Conservation (phyloP, 2,113 vertebrate species). For the Xerus inauris region DNA sequence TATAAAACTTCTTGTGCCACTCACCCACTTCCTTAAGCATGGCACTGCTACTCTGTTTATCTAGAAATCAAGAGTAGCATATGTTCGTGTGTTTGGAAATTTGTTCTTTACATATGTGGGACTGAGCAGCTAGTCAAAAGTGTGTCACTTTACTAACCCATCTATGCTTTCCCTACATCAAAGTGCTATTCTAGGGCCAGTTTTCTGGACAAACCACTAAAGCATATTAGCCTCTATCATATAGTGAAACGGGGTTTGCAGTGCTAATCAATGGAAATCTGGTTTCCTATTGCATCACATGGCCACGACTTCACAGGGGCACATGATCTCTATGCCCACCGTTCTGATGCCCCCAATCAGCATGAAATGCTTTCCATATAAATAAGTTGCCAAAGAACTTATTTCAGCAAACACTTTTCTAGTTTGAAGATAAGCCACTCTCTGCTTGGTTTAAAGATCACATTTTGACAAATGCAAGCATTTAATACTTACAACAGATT, state of each 20-base stretch:
- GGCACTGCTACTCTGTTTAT: background rate
- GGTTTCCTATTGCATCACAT: background rate
- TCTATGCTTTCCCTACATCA: too few species aligned
- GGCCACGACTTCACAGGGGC: background rate
- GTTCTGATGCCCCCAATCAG: too few species aligned
- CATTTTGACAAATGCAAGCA: background rate
- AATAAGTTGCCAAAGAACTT: background rate
- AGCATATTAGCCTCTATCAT: background rate
- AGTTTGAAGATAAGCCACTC: background rate
- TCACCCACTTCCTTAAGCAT: background rate
- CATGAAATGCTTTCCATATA: background rate
- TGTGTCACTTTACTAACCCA: background rate
- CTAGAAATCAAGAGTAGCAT: background rate
- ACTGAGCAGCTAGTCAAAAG: background rate
- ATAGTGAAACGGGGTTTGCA: background rate
- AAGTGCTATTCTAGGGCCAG: background rate
- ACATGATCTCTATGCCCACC: background rate
- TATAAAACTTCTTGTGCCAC: accelerated
- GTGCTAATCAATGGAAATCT: background rate
- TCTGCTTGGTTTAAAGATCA: background rate
- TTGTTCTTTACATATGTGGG: background rate
- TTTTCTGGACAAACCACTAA: background rate
- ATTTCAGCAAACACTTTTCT: background rate
- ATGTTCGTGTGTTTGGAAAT: background rate
- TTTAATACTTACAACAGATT: background rate